Base-by-base conservation (phyloP, 2,888 invertebrate species). In the Heliconius hortense region DNA sequence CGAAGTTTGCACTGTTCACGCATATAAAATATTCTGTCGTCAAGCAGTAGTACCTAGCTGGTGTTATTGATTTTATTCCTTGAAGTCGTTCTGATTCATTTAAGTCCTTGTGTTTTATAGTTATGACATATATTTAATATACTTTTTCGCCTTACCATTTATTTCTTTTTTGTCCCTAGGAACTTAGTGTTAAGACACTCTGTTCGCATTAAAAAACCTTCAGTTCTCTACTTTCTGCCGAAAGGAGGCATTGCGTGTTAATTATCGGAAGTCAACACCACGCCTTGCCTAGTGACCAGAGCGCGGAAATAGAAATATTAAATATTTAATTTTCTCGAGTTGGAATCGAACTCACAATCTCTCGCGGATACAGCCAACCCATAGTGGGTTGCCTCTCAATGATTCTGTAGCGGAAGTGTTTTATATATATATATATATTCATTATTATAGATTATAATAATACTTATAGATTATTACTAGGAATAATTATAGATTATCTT, bases 61-160 rank as follows among this genome's bases (percentile, higher is more conserved):
- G 28, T 62, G 31, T 48, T 74, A 74, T 74, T 18, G 68, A 74
- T 74, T 53, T n/a, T 60, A 18, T 74, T 53, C 18, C 63, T 74
- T 69, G 35, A 69, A 69, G 35, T 21, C 53, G 35, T 53, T 74
- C 26, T 11, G 69, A 69, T 74, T 69, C 60, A 74, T 69, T 31
- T 24, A 24, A 39, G 21, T 39, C 10, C n/a, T 31, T 39, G 18
- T 15, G 15, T 18, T 21, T 2, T 7, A 67, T 21, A 26, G 21
- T 43, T n/a, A 56, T 56, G 5, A n/a, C 10, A n/a, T 56, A n/a
- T 56, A 10, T 21, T 56, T 56, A 56, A n/a, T n/a, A n/a, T 56
- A 7, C 10, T 56, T n/a, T 56, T 56, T n/a, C 3, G 56, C 56
- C n/a, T 56, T 11, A 56, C 56, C 10, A 3, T 56, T 10, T 56